Conservation (phyloP, 2,113 vertebrate species). For the Aphelocoma coerulescens region DNA sequence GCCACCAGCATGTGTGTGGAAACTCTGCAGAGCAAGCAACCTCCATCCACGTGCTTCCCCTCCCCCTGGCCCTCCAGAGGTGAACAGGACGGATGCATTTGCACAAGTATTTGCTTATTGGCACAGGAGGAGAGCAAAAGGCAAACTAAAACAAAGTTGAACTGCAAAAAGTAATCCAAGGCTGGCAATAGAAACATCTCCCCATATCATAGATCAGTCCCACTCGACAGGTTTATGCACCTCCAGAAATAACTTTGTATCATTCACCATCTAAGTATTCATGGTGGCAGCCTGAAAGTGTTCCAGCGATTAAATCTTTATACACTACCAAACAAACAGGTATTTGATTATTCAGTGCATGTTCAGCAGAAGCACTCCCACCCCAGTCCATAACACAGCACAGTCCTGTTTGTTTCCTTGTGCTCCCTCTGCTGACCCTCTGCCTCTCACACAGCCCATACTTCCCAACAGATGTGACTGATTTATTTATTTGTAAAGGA, state of each 20-base stretch:
- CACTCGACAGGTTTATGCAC: neutral
- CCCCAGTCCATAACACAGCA: neutral
- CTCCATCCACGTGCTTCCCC: neutral
- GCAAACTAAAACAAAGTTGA: neutral
- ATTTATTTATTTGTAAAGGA: neutral
- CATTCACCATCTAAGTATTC: neutral
- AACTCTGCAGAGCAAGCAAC: neutral
- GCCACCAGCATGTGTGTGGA: neutral
- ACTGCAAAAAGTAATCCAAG: neutral
- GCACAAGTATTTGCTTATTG: neutral
- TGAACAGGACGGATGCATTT: neutral
- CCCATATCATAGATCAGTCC: neutral
- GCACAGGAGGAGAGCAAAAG: neutral
- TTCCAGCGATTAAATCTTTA: neutral
- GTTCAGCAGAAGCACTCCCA: neutral
- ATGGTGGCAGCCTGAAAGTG: neutral
- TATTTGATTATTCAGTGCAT: neutral
- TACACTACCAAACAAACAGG: neutral
- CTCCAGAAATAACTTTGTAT: neutral
- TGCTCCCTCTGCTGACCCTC: neutral
- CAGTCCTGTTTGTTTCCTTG: neutral
- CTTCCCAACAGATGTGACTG: neutral
- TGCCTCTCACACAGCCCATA: neutral
- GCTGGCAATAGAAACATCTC: accelerated
- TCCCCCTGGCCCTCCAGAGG: neutral